These are phyloP conservation scores for Lepas anatifera DNA, from an alignment of 2,888 invertebrate genomes.

Conservation along the genomic window DNA sequence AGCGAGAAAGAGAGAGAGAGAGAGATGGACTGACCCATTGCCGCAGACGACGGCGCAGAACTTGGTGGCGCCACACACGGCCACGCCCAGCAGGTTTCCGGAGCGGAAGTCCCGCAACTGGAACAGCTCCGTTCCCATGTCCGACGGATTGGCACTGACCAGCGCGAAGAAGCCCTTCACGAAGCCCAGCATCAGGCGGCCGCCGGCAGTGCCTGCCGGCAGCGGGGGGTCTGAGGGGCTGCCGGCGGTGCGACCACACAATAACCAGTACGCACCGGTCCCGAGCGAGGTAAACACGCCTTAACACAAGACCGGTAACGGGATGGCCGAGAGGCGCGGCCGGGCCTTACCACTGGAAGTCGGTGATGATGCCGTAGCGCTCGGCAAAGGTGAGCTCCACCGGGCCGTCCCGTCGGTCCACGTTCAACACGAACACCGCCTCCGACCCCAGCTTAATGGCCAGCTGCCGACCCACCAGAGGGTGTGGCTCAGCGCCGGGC, in stretches of 20 bases:
- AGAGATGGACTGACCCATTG: not conserved
- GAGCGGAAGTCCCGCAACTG: not conserved
- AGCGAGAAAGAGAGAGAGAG: no score
- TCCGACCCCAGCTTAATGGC: not conserved
- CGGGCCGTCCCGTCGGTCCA: not conserved
- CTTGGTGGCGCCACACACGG: not conserved
- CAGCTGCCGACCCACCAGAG: not conserved
- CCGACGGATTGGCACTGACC: not conserved
- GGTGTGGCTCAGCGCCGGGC: not conserved
- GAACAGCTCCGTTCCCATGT: slow-evolving; percentile 10
- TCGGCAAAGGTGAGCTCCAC: not conserved
- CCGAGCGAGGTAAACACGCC: no score
- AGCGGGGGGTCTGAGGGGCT: no score
- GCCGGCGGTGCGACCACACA: no score
- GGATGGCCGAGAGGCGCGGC: no score
- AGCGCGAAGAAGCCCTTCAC: not conserved
- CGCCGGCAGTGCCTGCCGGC: not conserved
- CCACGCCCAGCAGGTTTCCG: not conserved
- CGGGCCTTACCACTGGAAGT: not conserved
- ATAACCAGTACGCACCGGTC: no score
- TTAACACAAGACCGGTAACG: no score
- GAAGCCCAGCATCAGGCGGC: not conserved
- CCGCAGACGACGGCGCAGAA: not conserved
- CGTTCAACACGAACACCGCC: not conserved
- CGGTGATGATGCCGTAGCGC: not conserved